phyloP scores from a whole-genome alignment of 1,140 invertebrate species.

The Heliconius hermathena region DNA sequence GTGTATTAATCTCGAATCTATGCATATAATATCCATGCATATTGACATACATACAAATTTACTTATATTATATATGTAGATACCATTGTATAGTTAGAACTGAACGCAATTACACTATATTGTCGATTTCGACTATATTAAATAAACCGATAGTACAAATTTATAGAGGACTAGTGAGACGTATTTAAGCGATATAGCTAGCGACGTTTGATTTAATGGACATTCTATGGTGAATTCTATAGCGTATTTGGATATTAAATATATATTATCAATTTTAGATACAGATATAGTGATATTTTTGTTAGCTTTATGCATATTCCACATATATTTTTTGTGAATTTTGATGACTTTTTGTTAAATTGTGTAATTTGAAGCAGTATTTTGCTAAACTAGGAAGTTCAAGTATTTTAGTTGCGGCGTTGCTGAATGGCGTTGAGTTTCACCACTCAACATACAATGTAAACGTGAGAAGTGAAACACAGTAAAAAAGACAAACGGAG shows the following conservation, averaged over 20 bases:
- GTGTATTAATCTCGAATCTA: too few relatives aligned
- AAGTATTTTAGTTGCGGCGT: background rate
- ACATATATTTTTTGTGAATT: too few relatives aligned
- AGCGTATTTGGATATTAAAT: background rate
- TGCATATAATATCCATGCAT: too few relatives aligned
- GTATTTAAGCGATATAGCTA: background rate
- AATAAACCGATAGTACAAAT: constrained; percentile 5
- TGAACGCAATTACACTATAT: background rate
- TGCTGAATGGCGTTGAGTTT: too few relatives aligned
- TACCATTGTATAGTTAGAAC: background rate
- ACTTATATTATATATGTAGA: background rate
- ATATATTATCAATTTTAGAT: too few relatives aligned
- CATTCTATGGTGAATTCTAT: background rate
- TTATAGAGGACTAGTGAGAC: background rate
- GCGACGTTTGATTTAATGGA: background rate
- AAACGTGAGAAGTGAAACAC: too few relatives aligned
- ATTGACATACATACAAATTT: background rate
- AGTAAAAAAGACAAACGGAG: too few relatives aligned
- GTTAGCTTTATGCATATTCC: too few relatives aligned
- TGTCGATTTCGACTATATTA: constrained; percentile 4
- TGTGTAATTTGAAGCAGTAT: background rate
- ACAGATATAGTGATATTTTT: too few relatives aligned
- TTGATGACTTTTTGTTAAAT: too few relatives aligned
- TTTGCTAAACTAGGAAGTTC: background rate
- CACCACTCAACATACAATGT: too few relatives aligned